A percentile compares a stretch with the other conserved stretches of the same genome.
phyloP scores from a whole-genome alignment of 2,113 vertebrate species.

The Amphilophus citrinellus region DNA sequence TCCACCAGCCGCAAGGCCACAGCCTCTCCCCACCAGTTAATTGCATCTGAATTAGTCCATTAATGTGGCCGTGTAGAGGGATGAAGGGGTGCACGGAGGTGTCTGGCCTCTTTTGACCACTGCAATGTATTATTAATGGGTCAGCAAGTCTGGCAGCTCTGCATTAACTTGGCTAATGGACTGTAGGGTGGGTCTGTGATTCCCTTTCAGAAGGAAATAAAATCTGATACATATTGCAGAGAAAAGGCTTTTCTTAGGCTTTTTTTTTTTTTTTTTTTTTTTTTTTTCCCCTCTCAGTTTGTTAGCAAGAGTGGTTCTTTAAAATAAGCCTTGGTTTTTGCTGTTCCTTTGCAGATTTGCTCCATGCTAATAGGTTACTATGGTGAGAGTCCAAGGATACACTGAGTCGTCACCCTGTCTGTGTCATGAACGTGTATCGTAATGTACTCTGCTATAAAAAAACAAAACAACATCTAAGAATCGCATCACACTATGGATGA shows the following conservation, averaged over 20 bases:
- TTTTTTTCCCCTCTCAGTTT: background rate
- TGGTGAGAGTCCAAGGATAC: constrained; percentile 20
- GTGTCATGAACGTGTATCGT: constrained; percentile 19
- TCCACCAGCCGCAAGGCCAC: constrained; percentile 74
- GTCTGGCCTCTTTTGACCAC: constrained; percentile 80
- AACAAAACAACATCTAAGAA: constrained; percentile 1
- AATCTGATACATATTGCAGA: constrained; percentile 62
- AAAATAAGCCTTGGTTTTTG: constrained; percentile 1
- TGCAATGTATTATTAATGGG: constrained; percentile 83
- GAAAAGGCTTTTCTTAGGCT: constrained; percentile 34
- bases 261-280: background rate
- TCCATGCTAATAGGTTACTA: constrained; percentile 25
- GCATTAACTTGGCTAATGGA: constrained; percentile 84
- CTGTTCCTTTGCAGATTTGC: constrained; percentile 13
- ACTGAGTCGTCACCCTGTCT: constrained; percentile 29
- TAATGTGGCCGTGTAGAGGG: constrained; percentile 79
- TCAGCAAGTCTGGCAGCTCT: constrained; percentile 78
- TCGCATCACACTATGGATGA: constrained; percentile 9
- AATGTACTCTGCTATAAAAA: background rate
- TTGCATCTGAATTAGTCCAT: constrained; percentile 83
- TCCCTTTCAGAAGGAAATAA: constrained; percentile 69
- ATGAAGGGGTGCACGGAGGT: constrained; percentile 73
- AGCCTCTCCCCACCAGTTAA: constrained; percentile 80
- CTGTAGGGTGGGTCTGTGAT: constrained; percentile 70
- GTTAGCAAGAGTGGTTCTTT: constrained; percentile 21